Evolutionary conservation across 2,113 vertebrate species (phyloP), one percentile per base, ranked within the genome.

Genomic region (Raphicerus campestris): DNA sequence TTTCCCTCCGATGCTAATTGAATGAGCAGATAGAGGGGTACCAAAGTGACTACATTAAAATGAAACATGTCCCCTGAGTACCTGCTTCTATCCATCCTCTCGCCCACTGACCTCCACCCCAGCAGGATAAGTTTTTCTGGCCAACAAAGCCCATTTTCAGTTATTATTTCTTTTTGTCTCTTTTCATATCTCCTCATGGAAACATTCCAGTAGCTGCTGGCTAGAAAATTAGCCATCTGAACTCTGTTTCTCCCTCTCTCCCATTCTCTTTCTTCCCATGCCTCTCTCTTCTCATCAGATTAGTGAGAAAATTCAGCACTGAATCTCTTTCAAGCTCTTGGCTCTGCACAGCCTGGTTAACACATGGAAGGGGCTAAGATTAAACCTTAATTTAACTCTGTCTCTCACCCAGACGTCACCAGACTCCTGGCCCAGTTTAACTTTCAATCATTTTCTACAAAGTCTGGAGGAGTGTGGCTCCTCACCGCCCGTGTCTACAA

Each of bases 191-290:
- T 98, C 95, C 96, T 97, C 97, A 97, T 97, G 97, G 98, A 98
- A 98, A 92, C 78, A 91, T 94, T 97, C 96, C 97, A 98, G 97
- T 95, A 97, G 97, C 98, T 99, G 89, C 98, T 98, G 97, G 98
- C 97, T 98, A 98, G 97, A 98, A 98, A 98, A 98, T 98, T 98
- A 98, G 96, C 97, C 98, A 98, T 98, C 97, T 98, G 98, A 98
- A 98, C 98, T 98, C 96, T 88, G 93, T 15, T 77, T 92, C 61
- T 88, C n/a, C 82, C 45, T 39, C 83, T 75, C 81, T 61, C 93
- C 78, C 53, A 0, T 73, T 91, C 55, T 87, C 94, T 97, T 47
- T 86, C 96, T 97, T 88, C 91, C 93, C 97, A 6, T 94, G 70
- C 97, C 97, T 96, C 96, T 98, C 96, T 98, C 96, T 98, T 98